Base-by-base conservation (phyloP, 2,113 vertebrate species). In the Parus major region DNA sequence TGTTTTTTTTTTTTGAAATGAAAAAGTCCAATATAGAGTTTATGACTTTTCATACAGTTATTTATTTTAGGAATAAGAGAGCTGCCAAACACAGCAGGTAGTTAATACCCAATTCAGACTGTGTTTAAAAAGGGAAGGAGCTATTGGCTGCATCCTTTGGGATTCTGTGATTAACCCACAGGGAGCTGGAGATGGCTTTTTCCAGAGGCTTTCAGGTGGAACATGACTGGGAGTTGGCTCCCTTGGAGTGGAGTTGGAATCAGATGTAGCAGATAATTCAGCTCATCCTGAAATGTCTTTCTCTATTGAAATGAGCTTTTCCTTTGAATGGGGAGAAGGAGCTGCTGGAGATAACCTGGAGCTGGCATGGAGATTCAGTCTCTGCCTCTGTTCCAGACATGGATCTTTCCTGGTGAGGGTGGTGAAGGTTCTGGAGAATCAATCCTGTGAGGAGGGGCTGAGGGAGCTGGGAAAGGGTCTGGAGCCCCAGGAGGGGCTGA, bases 31-130 rank as follows among this genome's bases (percentile, higher is more conserved):
- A 95, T 97, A 95, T 95, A 82, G 86, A 82, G 95, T 97, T 98
- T 97, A 97, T 97, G 90, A 80, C 95, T 96, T 95, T 92, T 96
- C 83, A 78, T 96, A 86, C 80, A 91, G 88, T 91, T 97, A 84
- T 96, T 97, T 97, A 96, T 97, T 97, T 97, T 96, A 95, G 94
- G 92, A 95, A 82, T 84, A 70, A 96, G 93, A 95, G 85, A 90
- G 57, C 82, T 95, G 97, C 96, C 97, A 97, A 96, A 86, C 95
- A 88, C 95, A 96, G 95, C 96, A 97, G 93, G 92, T 95, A 95
- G 93, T 97, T 96, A 97, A 95, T 96, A 95, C 72, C 96, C 96
- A 75, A 87, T 96, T 94, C 97, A 95, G 93, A 36, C 88, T 82
- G 87, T 83, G 73, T 91, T 97, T 88, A 93, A 95, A 92, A 41